Evolutionary conservation across 2,888 invertebrate genomes (phyloP).

Genomic region (Chrysolina americana): DNA sequence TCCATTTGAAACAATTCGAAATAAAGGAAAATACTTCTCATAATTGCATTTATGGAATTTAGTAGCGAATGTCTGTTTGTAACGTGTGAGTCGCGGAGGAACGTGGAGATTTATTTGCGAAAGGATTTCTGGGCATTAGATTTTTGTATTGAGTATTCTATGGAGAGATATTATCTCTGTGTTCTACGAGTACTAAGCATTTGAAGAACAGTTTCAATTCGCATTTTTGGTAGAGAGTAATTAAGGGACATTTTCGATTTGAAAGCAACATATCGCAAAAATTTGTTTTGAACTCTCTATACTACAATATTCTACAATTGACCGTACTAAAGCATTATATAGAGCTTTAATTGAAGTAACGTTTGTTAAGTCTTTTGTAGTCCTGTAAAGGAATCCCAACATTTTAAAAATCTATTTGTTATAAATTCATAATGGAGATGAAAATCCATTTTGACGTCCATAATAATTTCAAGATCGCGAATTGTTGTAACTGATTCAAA

Average conservation of each 20-base stretch:
- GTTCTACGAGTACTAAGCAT: not conserved
- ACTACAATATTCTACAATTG: not conserved
- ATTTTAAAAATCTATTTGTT: too few relatives aligned
- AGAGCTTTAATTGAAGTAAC: too few relatives aligned
- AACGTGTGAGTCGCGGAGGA: not conserved
- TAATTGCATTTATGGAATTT: not conserved
- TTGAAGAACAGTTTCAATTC: not conserved
- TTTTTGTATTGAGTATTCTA: not conserved
- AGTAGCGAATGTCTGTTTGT: not conserved
- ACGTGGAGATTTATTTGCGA: not conserved
- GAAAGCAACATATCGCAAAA: not conserved
- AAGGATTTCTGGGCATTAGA: not conserved
- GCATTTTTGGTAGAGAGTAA: not conserved
- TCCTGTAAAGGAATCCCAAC: too few relatives aligned
- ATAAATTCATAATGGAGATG: too few relatives aligned
- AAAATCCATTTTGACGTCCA: too few relatives aligned
- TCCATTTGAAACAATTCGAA: too few relatives aligned
- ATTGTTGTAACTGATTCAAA: too few relatives aligned
- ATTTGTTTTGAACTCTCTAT: not conserved
- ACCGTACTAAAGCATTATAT: not conserved
- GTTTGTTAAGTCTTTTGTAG: too few relatives aligned
- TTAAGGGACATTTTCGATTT: too few relatives aligned
- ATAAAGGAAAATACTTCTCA: not conserved
- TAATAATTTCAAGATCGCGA: too few relatives aligned
- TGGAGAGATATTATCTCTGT: conserved; percentile 11